phyloP scores from a whole-genome alignment of 2,113 vertebrate species.

The Mus pahari region DNA sequence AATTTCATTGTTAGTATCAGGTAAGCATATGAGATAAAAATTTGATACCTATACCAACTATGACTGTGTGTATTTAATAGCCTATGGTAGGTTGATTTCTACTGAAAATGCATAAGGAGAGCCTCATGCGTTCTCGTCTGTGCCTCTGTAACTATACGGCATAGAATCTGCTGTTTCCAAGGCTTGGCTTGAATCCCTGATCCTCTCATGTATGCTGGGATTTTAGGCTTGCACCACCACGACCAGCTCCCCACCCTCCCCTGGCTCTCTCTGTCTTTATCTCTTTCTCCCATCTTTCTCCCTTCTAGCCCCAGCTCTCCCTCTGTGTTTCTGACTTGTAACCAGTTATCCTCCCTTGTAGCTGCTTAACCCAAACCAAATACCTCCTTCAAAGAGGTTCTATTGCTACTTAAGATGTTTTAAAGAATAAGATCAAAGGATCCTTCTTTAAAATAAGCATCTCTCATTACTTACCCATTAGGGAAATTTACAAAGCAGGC shows the following conservation, averaged over 20 bases:
- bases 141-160: not conserved
- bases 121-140: not conserved
- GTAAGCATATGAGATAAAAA: not conserved
- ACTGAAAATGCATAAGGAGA: not conserved
- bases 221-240: too few species aligned
- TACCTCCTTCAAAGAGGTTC: not conserved
- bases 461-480: not conserved
- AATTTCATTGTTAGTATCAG: not conserved
- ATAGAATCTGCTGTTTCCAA: not conserved
- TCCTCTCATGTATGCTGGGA: too few species aligned
- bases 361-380: constrained; percentile 8
- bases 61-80: not conserved
- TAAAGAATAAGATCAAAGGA: not conserved
- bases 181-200: not conserved
- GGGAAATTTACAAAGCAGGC: not conserved
- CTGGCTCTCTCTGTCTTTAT: not conserved
- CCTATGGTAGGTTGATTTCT: not conserved
- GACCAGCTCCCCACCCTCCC: not conserved
- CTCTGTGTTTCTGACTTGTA: not conserved
- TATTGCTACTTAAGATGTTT: not conserved
- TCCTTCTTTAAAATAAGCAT: constrained; percentile 1
- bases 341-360: not conserved
- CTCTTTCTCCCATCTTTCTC: too few species aligned
- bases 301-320: too few species aligned
- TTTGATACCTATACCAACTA: not conserved